Conservation (phyloP, 2,113 vertebrate species). For the Enhydra lutris region DNA sequence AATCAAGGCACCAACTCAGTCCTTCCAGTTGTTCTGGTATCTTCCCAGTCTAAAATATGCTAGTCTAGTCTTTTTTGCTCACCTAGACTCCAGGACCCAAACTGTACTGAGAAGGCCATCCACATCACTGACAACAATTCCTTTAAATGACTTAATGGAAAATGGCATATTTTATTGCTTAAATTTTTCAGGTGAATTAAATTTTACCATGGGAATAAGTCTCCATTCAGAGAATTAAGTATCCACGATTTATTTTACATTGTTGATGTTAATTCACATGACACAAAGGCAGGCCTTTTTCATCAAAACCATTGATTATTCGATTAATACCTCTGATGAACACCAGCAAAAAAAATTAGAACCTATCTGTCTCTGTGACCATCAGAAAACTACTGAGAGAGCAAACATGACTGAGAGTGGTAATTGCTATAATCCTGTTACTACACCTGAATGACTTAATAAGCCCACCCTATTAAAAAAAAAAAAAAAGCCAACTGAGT, state of each 20-base stretch:
- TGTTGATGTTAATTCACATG: background rate
- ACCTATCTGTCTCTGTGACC: background rate
- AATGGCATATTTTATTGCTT: background rate
- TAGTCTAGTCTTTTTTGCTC: background rate
- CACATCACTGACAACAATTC: background rate
- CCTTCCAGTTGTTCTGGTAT: background rate
- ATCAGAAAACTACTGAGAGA: background rate
- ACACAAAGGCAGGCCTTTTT: background rate
- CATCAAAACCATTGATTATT: constrained; percentile 36
- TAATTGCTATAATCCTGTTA: constrained; percentile 41
- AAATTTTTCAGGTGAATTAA: background rate
- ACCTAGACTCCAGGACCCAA: background rate
- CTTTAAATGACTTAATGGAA: background rate
- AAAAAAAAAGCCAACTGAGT: background rate
- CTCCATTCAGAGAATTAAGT: background rate
- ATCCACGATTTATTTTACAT: background rate
- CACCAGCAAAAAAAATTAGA: background rate
- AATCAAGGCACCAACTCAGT: background rate
- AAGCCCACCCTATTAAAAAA: background rate
- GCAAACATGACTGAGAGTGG: background rate
- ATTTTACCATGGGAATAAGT: background rate
- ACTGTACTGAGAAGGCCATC: background rate
- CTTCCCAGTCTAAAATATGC: background rate
- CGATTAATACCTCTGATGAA: constrained; percentile 35
- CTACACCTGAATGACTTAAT: background rate